phyloP scores from a whole-genome alignment of 1,140 invertebrate species.

The Cherax quadricarinatus region DNA sequence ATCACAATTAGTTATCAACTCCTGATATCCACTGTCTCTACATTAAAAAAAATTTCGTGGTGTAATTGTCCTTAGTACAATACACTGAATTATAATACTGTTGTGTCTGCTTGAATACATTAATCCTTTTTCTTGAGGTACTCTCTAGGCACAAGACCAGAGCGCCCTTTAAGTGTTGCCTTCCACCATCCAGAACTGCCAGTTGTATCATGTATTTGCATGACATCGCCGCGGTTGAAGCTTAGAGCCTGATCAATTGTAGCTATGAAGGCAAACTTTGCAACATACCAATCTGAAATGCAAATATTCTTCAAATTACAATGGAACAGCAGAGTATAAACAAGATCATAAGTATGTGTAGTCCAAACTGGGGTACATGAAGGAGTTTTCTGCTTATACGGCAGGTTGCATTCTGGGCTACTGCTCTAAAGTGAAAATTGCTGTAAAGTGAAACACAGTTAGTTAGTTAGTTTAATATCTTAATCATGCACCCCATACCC shows the following conservation, averaged over 20 bases:
- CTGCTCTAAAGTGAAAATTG: too few relatives aligned
- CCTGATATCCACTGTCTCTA: too few relatives aligned
- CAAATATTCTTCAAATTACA: not conserved
- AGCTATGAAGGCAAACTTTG: slow-evolving; percentile 59
- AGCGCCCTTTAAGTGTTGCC: slow-evolving; percentile 11
- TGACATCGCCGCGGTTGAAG: slow-evolving; percentile 51
- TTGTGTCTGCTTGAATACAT: not conserved
- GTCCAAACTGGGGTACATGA: too few relatives aligned
- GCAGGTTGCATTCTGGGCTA: too few relatives aligned
- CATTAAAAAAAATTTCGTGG: not conserved
- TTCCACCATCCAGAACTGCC: slow-evolving; percentile 47
- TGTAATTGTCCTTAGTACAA: not conserved
- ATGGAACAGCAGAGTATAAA: too few relatives aligned
- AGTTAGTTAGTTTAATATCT: too few relatives aligned
- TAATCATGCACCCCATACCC: too few relatives aligned
- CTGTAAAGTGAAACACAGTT: too few relatives aligned
- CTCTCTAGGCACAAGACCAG: slow-evolving; percentile 49
- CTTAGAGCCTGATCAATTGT: slow-evolving; percentile 50
- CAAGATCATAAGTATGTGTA: not conserved
- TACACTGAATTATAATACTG: not conserved
- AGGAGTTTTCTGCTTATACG: too few relatives aligned
- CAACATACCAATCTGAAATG: slow-evolving; percentile 43
- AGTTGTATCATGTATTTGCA: slow-evolving; percentile 28
- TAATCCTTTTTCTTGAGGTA: slow-evolving; percentile 50
- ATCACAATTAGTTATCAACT: too few relatives aligned